Percentiles rank a stretch among this genome's conserved stretches.
phyloP scores from a whole-genome alignment of 2,113 vertebrate genomes.

The Myrmecophaga tridactyla region DNA sequence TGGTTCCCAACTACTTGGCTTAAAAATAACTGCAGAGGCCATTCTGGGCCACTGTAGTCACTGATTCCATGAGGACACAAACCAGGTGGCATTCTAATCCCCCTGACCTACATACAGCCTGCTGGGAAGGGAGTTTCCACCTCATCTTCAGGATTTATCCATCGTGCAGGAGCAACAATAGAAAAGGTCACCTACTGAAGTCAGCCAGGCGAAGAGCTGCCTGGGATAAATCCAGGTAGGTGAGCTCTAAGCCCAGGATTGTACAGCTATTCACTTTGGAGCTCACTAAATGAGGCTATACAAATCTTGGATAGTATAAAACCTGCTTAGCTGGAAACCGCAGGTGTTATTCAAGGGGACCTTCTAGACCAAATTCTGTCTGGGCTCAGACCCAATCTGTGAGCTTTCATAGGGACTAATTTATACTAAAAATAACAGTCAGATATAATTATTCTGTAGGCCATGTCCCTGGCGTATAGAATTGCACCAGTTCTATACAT shows the following conservation, averaged over 20 bases:
- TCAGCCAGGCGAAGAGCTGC: slow-evolving; percentile 44
- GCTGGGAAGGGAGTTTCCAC: slow-evolving; percentile 51
- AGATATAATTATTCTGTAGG: background rate
- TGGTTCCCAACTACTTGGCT: slow-evolving; percentile 62
- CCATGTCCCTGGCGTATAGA: background rate
- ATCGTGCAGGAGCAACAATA: background rate
- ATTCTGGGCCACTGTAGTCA: slow-evolving; percentile 46
- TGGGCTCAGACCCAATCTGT: background rate
- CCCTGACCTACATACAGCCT: background rate
- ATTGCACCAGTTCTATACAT: background rate
- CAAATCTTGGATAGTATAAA: slow-evolving; percentile 21
- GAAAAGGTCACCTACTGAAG: slow-evolving; percentile 17
- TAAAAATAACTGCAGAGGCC: slow-evolving; percentile 64
- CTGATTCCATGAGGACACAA: slow-evolving; percentile 53
- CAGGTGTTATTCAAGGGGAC: background rate
- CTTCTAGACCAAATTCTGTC: background rate
- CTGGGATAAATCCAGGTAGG: background rate
- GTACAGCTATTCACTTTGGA: background rate
- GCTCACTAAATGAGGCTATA: background rate
- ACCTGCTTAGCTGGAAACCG: background rate
- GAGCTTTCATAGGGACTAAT: background rate
- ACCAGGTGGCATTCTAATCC: slow-evolving; percentile 52
- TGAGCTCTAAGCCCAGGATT: background rate
- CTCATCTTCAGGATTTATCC: slow-evolving; percentile 34
- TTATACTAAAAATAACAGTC: background rate